Evolutionary conservation across 2,113 vertebrate genomes (phyloP).

Genomic region (Eidolon helvum): DNA sequence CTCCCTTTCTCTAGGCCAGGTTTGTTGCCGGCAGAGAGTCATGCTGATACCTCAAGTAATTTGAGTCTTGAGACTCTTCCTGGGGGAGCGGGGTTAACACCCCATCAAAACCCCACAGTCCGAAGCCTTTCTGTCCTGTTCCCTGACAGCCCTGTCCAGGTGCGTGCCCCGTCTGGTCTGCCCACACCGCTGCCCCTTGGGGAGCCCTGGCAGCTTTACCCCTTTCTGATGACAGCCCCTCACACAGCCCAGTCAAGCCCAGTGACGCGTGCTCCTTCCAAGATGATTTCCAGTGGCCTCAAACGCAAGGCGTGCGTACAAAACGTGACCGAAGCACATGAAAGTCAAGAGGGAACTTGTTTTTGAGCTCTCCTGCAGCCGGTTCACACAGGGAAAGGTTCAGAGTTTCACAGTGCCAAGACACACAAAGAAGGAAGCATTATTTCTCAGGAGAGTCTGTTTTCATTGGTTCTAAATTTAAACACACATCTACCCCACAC

Average conservation of each 20-base stretch:
- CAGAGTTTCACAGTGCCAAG: neutral
- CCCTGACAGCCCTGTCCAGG: neutral
- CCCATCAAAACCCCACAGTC: too few species aligned
- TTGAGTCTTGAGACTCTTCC: neutral
- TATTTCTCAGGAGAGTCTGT: slow-evolving; percentile 11
- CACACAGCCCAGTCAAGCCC: neutral
- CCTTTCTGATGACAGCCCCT: neutral
- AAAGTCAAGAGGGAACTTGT: neutral
- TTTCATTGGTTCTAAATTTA: slow-evolving; percentile 48
- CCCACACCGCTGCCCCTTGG: neutral
- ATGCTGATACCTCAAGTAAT: neutral
- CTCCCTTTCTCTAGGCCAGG: neutral
- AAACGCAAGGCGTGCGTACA: neutral
- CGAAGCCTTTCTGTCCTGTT: neutral
- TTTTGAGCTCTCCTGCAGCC: neutral
- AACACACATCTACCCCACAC: neutral
- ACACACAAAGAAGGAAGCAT: neutral
- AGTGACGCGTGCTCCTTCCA: neutral
- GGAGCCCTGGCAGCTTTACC: neutral
- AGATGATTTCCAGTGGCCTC: neutral
- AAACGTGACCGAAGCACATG: neutral
- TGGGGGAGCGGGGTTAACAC: neutral
- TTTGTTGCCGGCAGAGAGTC: neutral
- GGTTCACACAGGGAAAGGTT: neutral
- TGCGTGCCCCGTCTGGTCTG: rapidly evolving